These are phyloP conservation scores for Axis porcinus DNA, from an alignment of 2,113 vertebrate genomes.

Conservation along the genomic window DNA sequence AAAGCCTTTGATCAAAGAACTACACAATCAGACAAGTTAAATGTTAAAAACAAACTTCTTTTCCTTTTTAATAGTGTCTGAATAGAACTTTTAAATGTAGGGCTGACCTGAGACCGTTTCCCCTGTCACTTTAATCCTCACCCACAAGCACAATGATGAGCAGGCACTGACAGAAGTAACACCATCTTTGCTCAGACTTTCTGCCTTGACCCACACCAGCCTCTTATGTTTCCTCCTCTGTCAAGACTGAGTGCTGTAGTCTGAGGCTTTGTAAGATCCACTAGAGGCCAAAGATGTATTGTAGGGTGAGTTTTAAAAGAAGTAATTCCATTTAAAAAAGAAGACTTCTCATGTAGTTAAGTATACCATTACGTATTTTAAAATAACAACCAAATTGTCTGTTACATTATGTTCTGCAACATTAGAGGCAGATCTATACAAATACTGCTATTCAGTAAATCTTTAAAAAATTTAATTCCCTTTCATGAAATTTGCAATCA, in stretches of 20 bases:
- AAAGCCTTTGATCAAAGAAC: not conserved
- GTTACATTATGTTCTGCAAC: not conserved
- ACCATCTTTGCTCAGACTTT: not conserved
- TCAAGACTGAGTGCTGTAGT: not conserved
- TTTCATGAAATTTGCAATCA: not conserved
- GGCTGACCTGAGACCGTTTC: not conserved
- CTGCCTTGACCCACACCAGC: not conserved
- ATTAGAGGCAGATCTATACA: not conserved
- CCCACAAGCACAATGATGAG: not conserved
- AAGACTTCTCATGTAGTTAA: not conserved
- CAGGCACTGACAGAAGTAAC: not conserved
- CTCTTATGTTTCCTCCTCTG: not conserved
- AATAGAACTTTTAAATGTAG: not conserved
- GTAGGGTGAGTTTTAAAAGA: not conserved
- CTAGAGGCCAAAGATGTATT: not conserved
- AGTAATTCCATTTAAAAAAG: not conserved
- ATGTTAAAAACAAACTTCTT: constrained; percentile 1
- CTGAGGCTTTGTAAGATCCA: not conserved
- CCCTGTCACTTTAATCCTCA: not conserved
- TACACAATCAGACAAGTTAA: not conserved
- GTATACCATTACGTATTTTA: not conserved
- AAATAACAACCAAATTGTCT: not conserved
- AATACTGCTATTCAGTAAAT: not conserved
- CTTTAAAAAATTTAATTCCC: not conserved
- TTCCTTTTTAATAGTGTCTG: not conserved